Conservation (phyloP, 2,797 vertebrate species). For the Pangasius macronema region DNA sequence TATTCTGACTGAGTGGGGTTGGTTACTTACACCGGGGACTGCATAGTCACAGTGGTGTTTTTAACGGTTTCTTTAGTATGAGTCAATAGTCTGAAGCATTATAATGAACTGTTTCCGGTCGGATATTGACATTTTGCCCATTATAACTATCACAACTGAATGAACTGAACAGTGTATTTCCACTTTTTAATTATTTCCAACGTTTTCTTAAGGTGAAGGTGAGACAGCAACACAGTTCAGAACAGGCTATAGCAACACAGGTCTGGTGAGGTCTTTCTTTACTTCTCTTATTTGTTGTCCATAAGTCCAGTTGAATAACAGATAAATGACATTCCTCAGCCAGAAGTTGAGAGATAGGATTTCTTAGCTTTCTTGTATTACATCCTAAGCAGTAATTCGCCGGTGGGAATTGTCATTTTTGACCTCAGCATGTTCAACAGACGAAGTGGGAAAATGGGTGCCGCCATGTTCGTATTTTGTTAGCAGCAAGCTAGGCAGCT, state of each 20-base stretch:
- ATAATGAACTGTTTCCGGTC: not conserved
- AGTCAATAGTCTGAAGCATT: not conserved
- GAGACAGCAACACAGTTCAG: no score
- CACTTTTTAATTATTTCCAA: not conserved
- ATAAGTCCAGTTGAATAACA: slow-evolving; percentile 38
- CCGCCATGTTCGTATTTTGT: no score
- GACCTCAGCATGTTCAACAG: no score
- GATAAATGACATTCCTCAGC: slow-evolving; percentile 50
- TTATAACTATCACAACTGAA: not conserved
- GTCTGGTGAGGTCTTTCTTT: slow-evolving; percentile 13
- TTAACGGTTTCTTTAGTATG: not conserved
- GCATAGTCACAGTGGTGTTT: not conserved
- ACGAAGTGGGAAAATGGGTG: no score
- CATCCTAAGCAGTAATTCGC: no score
- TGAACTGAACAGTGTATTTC: not conserved
- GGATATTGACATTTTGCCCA: no score
- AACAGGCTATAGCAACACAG: no score
- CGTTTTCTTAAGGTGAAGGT: no score
- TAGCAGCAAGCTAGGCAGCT: no score
- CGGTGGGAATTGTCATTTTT: no score
- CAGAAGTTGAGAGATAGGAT: not conserved
- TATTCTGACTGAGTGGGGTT: not conserved
- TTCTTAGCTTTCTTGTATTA: no score
- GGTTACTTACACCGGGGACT: not conserved
- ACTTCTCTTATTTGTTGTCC: slow-evolving; percentile 28